phyloP scores from a whole-genome alignment of 2,113 vertebrate genomes.

The Muscicapa adusta region DNA sequence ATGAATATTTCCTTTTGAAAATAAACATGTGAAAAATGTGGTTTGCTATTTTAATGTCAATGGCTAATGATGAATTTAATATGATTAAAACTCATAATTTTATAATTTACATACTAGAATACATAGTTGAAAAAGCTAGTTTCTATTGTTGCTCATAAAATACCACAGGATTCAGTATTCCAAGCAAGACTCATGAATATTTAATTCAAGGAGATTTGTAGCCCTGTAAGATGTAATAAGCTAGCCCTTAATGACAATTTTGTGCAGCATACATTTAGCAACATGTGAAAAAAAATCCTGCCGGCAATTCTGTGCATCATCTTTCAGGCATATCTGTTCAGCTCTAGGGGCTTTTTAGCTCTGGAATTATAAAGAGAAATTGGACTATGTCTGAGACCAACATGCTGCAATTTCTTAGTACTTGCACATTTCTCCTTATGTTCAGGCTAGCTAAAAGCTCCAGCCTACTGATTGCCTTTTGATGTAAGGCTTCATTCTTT shows the following conservation, averaged over 20 bases:
- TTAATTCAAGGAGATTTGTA: constrained; percentile 56
- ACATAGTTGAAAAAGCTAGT: constrained; percentile 8
- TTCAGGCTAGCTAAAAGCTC: background rate
- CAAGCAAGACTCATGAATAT: constrained; percentile 54
- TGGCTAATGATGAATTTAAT: constrained; percentile 34
- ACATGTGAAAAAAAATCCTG: constrained; percentile 8
- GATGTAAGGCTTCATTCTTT: background rate
- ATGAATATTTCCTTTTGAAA: constrained; percentile 4
- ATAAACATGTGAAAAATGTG: constrained; percentile 28
- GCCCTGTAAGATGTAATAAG: constrained; percentile 42
- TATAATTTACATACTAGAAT: constrained; percentile 15
- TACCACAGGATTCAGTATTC: constrained; percentile 43
- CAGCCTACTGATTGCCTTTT: background rate
- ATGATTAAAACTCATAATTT: constrained; percentile 23
- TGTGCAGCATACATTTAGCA: constrained; percentile 6
- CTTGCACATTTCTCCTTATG: background rate
- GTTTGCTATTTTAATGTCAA: constrained; percentile 46
- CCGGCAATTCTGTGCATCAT: constrained; percentile 6
- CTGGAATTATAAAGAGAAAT: constrained; percentile 40
- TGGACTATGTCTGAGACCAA: background rate
- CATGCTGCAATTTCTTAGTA: background rate
- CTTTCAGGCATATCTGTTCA: constrained; percentile 46
- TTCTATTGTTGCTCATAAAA: constrained; percentile 53
- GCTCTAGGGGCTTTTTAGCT: constrained; percentile 40
- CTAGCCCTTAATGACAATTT: constrained; percentile 46